Evolutionary conservation across 2,888 invertebrate species (phyloP).

Genomic region (Acronicta psi): DNA sequence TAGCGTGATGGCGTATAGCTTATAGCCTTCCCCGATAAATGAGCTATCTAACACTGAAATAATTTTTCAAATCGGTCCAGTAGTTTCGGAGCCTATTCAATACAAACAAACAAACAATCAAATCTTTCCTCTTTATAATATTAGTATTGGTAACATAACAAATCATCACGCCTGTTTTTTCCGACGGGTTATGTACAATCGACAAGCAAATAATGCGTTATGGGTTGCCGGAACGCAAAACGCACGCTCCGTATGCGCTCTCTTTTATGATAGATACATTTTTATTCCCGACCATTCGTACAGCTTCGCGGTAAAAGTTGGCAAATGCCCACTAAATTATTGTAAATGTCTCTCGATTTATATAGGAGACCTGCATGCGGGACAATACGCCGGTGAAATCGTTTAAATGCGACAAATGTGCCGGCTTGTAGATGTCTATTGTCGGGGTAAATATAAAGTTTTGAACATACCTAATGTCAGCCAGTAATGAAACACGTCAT

Average conservation of each 20-base stretch:
- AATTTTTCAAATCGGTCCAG: too few relatives aligned
- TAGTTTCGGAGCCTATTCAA: too few relatives aligned
- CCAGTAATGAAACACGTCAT: too few relatives aligned
- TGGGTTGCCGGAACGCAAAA: not conserved
- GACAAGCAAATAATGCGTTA: not conserved
- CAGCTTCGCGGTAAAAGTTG: slow-evolving; percentile 49
- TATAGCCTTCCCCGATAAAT: too few relatives aligned
- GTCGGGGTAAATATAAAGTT: slow-evolving; percentile 7
- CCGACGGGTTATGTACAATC: too few relatives aligned
- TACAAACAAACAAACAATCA: too few relatives aligned
- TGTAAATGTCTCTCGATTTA: slow-evolving; percentile 51
- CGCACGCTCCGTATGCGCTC: not conserved
- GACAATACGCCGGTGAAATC: slow-evolving; percentile 33
- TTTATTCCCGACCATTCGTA: slow-evolving; percentile 36
- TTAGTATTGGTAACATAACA: too few relatives aligned
- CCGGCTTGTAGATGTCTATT: slow-evolving; percentile 9
- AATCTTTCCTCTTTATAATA: too few relatives aligned
- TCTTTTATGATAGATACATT: slow-evolving; percentile 30
- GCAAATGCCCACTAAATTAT: slow-evolving; percentile 52
- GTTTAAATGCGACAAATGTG: slow-evolving; percentile 31
- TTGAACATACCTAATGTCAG: not conserved
- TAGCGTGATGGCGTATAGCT: too few relatives aligned
- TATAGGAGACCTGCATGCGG: slow-evolving; percentile 25
- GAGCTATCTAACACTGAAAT: too few relatives aligned
- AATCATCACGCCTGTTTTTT: too few relatives aligned